Base-by-base conservation (phyloP, 2,797 vertebrate genomes). In the Staurois parvus region DNA sequence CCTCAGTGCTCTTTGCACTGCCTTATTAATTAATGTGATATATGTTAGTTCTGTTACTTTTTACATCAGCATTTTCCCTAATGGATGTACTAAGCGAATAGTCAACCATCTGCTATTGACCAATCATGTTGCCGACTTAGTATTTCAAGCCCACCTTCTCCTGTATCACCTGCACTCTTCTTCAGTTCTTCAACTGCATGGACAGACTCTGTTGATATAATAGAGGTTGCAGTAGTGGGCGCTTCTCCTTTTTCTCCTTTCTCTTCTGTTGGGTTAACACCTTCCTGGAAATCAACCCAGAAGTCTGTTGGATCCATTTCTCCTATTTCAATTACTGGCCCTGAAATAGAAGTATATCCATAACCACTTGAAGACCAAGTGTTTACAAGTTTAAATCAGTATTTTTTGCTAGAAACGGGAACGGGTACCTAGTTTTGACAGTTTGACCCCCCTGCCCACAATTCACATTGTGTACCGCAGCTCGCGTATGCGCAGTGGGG, bases 301-400 rank as follows among this genome's bases (percentile, higher is more conserved):
- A 95, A 92, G 85, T 91, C 91, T 12, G 0, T 0, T 15, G 92
- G 87, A 1, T 91, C 82, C 79, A 92, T 91, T 67, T 95, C 93
- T 69, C 90, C 91, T 87, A 94, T 88, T 73, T 94, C 91, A 85
- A 89, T 62, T n/a, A 95, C 83, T 40, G 94, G 95, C 95, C 94
- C 94, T 95, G 88, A 72, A 87, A 84, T 52, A 40, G 89, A 90
- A 89, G 24, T 8, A 26, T 64, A 64, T 24, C 9, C 7, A 64
- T n/a, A n/a, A 24, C 11, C 8, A 40, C 21, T 3, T 74, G 40
- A 24, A 74, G 1, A 52, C 13, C n/a, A n/a, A n/a, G n/a, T n/a
- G n/a, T n/a, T n/a, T n/a, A n/a, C n/a, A n/a, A n/a, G n/a, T n/a
- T n/a, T n/a, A n/a, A n/a, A n/a, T n/a, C n/a, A n/a, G n/a, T n/a